Percentiles rank a stretch among this genome's conserved stretches.
These are phyloP conservation scores for Digitonthophagus gazella DNA, from an alignment of 2,888 invertebrate genomes.

Conservation along the genomic window DNA sequence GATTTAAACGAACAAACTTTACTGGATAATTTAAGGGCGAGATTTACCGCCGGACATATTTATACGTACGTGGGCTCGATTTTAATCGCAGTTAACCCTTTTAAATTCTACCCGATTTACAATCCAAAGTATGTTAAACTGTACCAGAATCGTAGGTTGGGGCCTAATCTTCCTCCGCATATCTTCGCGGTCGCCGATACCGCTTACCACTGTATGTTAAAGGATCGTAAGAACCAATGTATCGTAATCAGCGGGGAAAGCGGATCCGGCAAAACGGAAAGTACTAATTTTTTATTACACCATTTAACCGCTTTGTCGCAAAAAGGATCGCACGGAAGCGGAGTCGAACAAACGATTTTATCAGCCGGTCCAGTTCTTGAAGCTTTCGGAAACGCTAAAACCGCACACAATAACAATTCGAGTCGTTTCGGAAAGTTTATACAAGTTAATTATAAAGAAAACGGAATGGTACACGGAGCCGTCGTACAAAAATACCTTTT, in stretches of 20 bases:
- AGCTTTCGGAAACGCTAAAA: constrained; percentile 98
- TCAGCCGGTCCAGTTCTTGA: constrained; percentile 95
- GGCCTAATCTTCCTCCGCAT: constrained; percentile 91
- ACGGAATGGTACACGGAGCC: constrained; percentile 97
- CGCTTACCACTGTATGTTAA: constrained; percentile 92
- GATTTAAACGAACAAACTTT: constrained; percentile 93
- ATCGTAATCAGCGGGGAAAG: constrained; percentile 95
- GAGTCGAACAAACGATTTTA: constrained; percentile 95
- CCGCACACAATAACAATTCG: constrained; percentile 95
- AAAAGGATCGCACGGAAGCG: constrained; percentile 90
- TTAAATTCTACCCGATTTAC: constrained; percentile 95
- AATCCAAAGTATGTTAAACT: constrained; percentile 96
- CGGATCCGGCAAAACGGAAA: constrained; percentile 96
- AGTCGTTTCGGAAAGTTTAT: constrained; percentile 97
- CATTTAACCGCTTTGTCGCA: constrained; percentile 93
- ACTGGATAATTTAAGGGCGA: constrained; percentile 82
- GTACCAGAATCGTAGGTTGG: constrained; percentile 89
- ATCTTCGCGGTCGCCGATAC: constrained; percentile 96
- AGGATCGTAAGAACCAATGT: constrained; percentile 86
- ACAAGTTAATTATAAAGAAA: constrained; percentile 91
- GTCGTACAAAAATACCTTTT: constrained; percentile 95
- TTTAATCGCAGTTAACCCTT: constrained; percentile 90
- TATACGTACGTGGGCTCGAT: constrained; percentile 97
- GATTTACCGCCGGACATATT: constrained; percentile 89
- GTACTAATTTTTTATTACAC: constrained; percentile 92